phyloP scores from a whole-genome alignment of 2,797 vertebrate species.

The Pelobates cultripes region DNA sequence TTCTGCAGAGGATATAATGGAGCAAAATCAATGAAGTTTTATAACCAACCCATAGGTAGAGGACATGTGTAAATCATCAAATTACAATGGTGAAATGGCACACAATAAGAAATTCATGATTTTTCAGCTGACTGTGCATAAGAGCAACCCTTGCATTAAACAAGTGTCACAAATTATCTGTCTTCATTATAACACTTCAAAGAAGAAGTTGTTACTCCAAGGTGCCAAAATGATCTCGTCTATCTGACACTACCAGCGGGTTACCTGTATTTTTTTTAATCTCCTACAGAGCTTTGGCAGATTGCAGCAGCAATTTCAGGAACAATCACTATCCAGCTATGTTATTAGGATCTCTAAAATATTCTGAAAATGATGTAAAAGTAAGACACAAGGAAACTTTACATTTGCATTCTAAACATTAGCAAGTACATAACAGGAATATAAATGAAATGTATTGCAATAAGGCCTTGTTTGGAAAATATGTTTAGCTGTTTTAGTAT shows the following conservation, averaged over 20 bases:
- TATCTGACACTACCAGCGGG: constrained; percentile 45
- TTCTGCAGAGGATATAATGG: neutral
- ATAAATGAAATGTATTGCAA: too few relatives aligned
- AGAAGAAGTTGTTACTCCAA: constrained; percentile 33
- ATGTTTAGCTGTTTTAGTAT: too few relatives aligned
- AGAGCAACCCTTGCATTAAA: constrained; percentile 25
- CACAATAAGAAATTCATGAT: constrained; percentile 1
- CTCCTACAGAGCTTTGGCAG: constrained; percentile 28
- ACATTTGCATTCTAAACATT: constrained; percentile 6
- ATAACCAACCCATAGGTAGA: neutral
- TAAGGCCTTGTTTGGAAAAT: too few relatives aligned
- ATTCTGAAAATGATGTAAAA: constrained; percentile 1
- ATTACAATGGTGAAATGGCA: constrained; percentile 5
- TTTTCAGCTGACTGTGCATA: constrained; percentile 32
- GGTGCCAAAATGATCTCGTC: constrained; percentile 48
- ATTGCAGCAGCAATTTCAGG: constrained; percentile 30
- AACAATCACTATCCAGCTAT: constrained; percentile 5
- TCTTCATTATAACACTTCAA: constrained; percentile 47
- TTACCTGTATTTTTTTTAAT: constrained; percentile 29
- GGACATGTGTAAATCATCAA: constrained; percentile 17
- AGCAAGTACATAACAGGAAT: neutral
- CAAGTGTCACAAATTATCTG: constrained; percentile 31
- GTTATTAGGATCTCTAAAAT: constrained; percentile 11
- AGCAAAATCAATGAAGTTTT: constrained; percentile 14
- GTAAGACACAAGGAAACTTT: constrained; percentile 7